Base-by-base conservation (phyloP, 2,797 vertebrate genomes). In the Lutjanus campechanus region DNA sequence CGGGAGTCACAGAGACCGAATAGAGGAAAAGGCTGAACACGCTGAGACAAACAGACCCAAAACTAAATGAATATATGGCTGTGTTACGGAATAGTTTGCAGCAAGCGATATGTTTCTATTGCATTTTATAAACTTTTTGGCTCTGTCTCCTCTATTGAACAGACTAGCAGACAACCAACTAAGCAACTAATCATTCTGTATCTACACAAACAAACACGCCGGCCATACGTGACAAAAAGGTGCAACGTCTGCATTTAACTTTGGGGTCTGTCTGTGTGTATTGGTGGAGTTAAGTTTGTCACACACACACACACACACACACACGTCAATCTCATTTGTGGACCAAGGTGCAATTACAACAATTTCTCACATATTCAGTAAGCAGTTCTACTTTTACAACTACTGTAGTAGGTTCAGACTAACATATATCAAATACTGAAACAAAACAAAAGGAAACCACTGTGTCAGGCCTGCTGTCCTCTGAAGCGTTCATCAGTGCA, bases 191-290 rank as follows among this genome's bases (percentile, higher is more conserved):
- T 44, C 22, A 19, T 25, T 76, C 51, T 73, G 66, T 46, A 73
- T 73, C 54, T 88, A 47, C 50, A 80, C 36, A 78, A 40, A 79
- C 73, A 55, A 77, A 80, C 68, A 63, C n/a, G 62, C 50, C 66
- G 60, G 68, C 82, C 59, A 66, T 20, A 68, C 77, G 59, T 77
- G 84, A 85, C 77, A 77, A 88, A 86, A 85, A 89, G 74, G 90
- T 92, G 90, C 91, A 93, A 93, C 65, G 55, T 91, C 82, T 87
- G 91, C 90, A 81, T 93, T 88, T 60, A 82, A 89, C 88, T 92
- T 91, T 90, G 90, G 87, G 87, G 84, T 90, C 66, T 81, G 68
- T 87, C 20, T 59, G 55, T 51, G 87, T 91, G 81, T 79, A 41
- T 60, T 15, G 73, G 55, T 73, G 79, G 77, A 82, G 51, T 71